Evolutionary conservation across 2,797 vertebrate species (phyloP).

Genomic region (Gambelia wislizenii): DNA sequence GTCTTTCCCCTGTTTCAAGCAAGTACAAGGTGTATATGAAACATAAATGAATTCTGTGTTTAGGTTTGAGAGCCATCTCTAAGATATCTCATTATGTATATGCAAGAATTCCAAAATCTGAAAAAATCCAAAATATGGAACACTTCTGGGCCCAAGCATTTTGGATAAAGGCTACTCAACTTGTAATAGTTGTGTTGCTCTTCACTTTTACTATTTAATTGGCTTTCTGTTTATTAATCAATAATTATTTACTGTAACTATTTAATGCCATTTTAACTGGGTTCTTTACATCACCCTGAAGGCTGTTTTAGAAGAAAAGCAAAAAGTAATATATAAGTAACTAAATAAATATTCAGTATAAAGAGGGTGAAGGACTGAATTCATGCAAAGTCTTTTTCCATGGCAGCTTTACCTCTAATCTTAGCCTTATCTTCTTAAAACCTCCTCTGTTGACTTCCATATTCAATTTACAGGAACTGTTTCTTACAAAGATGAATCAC

Average conservation of each 20-base stretch:
- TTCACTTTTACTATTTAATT: neutral
- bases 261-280: neutral
- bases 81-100: no score
- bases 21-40: no score
- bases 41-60: no score
- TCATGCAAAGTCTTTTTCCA: neutral
- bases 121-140: no score
- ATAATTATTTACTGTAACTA: neutral
- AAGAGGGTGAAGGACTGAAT: neutral
- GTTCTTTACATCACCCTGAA: neutral
- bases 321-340: neutral
- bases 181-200: neutral
- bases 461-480: constrained; percentile 50
- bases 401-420: constrained; percentile 11
- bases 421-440: constrained; percentile 30
- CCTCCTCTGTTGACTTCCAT: constrained; percentile 40
- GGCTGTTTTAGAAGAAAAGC: neutral
- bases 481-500: constrained; percentile 55
- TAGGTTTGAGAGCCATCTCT: no score
- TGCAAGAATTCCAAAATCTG: no score
- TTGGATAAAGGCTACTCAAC: no score
- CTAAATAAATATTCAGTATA: neutral
- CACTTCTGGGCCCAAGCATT: no score
- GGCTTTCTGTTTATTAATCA: neutral
- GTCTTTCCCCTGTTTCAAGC: no score